These are phyloP conservation scores for Platorchestia sp. DNA, from an alignment of 1,140 invertebrate species.

Conservation along the genomic window DNA sequence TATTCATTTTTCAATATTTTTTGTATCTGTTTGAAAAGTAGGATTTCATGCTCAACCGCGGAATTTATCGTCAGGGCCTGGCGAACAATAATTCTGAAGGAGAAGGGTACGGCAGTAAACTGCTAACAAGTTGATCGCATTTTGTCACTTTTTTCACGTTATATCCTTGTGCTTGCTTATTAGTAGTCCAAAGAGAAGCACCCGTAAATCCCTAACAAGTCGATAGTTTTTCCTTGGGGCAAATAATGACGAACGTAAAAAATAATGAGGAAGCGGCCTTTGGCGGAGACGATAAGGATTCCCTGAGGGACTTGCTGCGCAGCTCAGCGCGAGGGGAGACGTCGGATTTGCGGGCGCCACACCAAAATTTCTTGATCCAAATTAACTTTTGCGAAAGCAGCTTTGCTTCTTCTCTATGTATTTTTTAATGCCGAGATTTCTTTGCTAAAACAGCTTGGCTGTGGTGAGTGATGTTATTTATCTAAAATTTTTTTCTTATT, in stretches of 20 bases:
- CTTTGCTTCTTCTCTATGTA: background rate
- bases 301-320: background rate
- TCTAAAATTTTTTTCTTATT: background rate
- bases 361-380: background rate
- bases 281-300: slow-evolving; percentile 39
- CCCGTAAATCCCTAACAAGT: slow-evolving; percentile 52
- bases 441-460: background rate
- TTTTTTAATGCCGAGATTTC: background rate
- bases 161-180: slow-evolving; percentile 17
- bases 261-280: slow-evolving; percentile 32
- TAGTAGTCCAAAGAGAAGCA: background rate
- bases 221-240: background rate
- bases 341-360: slow-evolving; percentile 1
- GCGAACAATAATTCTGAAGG: background rate
- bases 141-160: background rate
- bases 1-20: too few relatives aligned
- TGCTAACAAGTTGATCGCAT: background rate
- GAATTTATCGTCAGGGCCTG: background rate
- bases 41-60: background rate
- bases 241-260: slow-evolving; percentile 53
- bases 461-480: background rate
- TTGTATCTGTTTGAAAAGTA: too few relatives aligned
- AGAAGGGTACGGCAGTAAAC: background rate
- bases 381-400: background rate
- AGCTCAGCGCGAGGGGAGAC: background rate